Percentiles rank a stretch among this genome's conserved stretches.
These are phyloP conservation scores for Euplexia lucipara DNA, from an alignment of 2,888 invertebrate genomes.

Conservation along the genomic window DNA sequence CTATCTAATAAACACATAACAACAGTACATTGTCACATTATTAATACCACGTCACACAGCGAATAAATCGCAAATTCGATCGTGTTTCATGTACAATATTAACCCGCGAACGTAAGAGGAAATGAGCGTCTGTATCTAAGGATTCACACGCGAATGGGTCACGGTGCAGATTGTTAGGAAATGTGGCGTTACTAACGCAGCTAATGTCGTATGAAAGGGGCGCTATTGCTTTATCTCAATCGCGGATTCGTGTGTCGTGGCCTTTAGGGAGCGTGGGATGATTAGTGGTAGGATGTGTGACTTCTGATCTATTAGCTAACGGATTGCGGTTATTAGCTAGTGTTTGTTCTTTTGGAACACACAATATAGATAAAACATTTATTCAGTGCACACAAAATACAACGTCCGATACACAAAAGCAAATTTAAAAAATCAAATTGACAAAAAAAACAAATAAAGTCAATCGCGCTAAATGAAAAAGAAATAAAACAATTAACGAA, in stretches of 20 bases:
- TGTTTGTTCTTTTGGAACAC: not conserved
- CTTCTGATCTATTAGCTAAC: conserved; percentile 58
- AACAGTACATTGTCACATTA: conserved; percentile 52
- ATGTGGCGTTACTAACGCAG: conserved; percentile 90
- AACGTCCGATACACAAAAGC: too few relatives aligned
- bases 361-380: too few relatives aligned
- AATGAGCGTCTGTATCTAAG: conserved; percentile 90
- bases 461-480: too few relatives aligned
- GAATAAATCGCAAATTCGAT: conserved; percentile 66
- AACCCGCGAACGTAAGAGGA: conserved; percentile 80
- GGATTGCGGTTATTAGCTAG: conserved; percentile 11
- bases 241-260: conserved; percentile 79
- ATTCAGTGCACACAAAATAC: too few relatives aligned
- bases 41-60: conserved; percentile 57
- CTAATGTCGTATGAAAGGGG: conserved; percentile 91
- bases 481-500: too few relatives aligned
- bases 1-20: conserved; percentile 28
- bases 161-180: conserved; percentile 89
- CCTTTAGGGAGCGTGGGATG: conserved; percentile 68
- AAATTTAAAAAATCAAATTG: too few relatives aligned
- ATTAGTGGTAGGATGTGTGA: conserved; percentile 71
- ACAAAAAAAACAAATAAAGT: too few relatives aligned
- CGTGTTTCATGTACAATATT: conserved; percentile 65
- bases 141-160: conserved; percentile 89
- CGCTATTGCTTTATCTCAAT: conserved; percentile 86